Evolutionary conservation across 2,888 invertebrate species (phyloP), one percentile per base, ranked within the genome.

Genomic region (Odontocerum albicorne): DNA sequence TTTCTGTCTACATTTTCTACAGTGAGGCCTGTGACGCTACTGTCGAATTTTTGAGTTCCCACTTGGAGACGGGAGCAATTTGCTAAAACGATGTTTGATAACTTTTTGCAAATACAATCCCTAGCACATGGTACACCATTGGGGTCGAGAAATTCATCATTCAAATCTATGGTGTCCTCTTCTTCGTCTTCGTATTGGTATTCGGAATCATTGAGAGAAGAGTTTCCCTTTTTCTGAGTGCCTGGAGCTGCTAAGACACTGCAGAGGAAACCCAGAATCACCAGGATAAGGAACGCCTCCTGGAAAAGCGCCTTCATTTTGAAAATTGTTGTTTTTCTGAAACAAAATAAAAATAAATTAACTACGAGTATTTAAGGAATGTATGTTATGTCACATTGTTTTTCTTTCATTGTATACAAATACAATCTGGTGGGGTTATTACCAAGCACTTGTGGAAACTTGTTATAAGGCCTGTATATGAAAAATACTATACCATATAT

Each of bases 61-160:
- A 82, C 71, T 69, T 85, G 83, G 65, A 88, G 74, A 67, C 85
- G 81, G 67, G 81, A 82, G 75, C 88, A 88, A 66, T 83, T 85
- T 61, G 79, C 85, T 66, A 81, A 82, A 65, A 79, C 72, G 68
- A 80, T 82, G 67, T 79, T 80, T 65, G 81, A 82, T 59, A 78
- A 81, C 65, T 79, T 77, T 63, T 76, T 74, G 67, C 85, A 85
- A 63, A 78, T 72, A 69, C 85, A 85, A 67, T 82, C 81, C 65
- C 83, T 76, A 46, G 85, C 84, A 66, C 85, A 85, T 52, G 80
- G 79, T 62, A 67, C 75, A 67, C 75, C 72, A 64, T 75, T 76
- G 63, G 69, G 77, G 66, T 72, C 75, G 47, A 77, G 69, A 16
- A 74, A 74, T 63, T 75, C 74, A 56, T 72, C 72, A 55, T 81